phyloP scores from a whole-genome alignment of 2,797 vertebrate genomes.

The Poecile montanus region DNA sequence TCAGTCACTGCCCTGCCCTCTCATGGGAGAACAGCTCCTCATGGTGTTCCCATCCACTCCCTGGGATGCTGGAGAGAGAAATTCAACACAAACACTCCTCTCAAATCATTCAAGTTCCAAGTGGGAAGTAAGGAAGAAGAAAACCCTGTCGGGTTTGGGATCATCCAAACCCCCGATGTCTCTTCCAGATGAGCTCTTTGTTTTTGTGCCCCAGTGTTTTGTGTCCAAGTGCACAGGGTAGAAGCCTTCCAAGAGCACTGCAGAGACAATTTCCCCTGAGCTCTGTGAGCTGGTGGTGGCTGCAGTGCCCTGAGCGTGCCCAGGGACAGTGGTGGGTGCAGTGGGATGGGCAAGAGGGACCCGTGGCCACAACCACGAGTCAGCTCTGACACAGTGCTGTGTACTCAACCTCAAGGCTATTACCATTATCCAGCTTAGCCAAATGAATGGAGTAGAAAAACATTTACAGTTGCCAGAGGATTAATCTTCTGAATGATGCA shows the following conservation, averaged over 20 bases:
- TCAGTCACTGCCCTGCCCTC: not conserved
- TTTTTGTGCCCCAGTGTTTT: not conserved
- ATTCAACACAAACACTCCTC: not conserved
- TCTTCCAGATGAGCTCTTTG: not conserved
- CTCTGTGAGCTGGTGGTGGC: not conserved
- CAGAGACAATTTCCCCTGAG: not conserved
- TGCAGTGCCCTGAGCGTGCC: not conserved
- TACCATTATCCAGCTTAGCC: slow-evolving; percentile 34
- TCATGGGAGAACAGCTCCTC: not conserved
- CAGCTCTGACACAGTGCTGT: not conserved
- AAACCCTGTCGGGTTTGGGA: not conserved
- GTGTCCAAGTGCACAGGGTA: not conserved
- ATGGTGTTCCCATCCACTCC: not conserved
- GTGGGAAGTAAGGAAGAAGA: not conserved
- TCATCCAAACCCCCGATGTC: accelerated
- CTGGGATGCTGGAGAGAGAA: not conserved
- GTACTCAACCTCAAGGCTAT: slow-evolving; percentile 38
- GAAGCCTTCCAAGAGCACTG: not conserved
- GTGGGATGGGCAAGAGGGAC: not conserved
- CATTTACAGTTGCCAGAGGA: slow-evolving; percentile 52
- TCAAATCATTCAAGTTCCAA: not conserved
- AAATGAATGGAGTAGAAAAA: slow-evolving; percentile 47
- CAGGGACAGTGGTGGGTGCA: not conserved
- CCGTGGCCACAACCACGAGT: not conserved
- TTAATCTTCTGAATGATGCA: slow-evolving; percentile 58